Base-by-base conservation (phyloP, 2,113 vertebrate genomes). In the Campylomormyrus tamandua region DNA sequence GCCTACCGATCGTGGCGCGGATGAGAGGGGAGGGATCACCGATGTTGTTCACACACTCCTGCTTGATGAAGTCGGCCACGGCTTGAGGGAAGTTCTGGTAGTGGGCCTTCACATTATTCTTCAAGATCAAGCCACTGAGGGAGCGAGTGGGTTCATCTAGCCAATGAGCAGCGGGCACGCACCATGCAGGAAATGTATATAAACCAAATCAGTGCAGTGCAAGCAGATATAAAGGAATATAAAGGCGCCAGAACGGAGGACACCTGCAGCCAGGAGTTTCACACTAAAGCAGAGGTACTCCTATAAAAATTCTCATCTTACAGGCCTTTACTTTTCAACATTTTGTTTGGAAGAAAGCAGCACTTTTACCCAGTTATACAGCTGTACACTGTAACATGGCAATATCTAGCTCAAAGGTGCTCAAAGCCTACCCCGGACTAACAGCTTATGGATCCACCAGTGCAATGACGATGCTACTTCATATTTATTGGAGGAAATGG, bases 91-190 rank as follows among this genome's bases (percentile, higher is more conserved):
- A 99, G 94, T 96, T 98, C 96, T 98, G 98, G 94, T 98, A 99
- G 91, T 99, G 98, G 0, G 98, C 98, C 92, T 99, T 99, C 46
- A 99, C 98, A 0, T 99, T 99, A 95, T 99, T 99, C 95, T 99
- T 99, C 90, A 99, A 95, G 89, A 99, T 99, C 66, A 98, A 95
- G n/a, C 98, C 98, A 4, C 98, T 98, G 52, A 99, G 96, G 1
- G 98, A 98, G 17, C 98, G 97, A 0, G 98, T 99, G 0, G 98
- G 98, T 91, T 99, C 98, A 80, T 99, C 98, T 98, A 83, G 39
- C 49, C 5, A 53, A 35, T 8, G 86, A 56, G 31, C 21, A 49
- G 24, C 21, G 21, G 4, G 31, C 35, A 77, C 31, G 0, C 35
- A n/a, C 24, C 62, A 66, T 66, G 9, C 31, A 39, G 31, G 70